phyloP scores from a whole-genome alignment of 2,113 vertebrate species.

The Limanda limanda region DNA sequence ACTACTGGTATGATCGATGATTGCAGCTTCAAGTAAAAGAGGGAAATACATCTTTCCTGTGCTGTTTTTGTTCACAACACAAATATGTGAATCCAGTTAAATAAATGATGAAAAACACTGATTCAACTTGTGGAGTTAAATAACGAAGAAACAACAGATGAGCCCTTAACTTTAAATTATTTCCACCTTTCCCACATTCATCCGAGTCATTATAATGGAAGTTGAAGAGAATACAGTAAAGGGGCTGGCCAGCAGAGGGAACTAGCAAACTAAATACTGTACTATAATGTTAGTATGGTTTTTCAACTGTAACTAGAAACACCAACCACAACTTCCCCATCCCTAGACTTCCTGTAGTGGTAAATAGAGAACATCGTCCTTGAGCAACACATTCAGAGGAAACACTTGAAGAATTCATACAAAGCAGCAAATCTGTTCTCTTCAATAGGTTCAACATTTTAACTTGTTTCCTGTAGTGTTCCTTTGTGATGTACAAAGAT shows the following conservation, averaged over 20 bases:
- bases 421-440: background rate
- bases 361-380: background rate
- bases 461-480: background rate
- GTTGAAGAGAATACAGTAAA: slow-evolving; percentile 40
- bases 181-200: background rate
- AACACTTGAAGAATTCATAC: background rate
- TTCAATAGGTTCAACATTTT: background rate
- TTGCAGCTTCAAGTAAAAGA: slow-evolving; percentile 1
- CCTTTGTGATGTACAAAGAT: background rate
- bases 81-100: slow-evolving; percentile 26
- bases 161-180: background rate
- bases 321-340: slow-evolving; percentile 51
- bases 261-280: slow-evolving; percentile 67
- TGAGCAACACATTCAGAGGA: slow-evolving; percentile 9
- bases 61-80: slow-evolving; percentile 25
- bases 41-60: background rate
- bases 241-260: slow-evolving; percentile 77
- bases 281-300: slow-evolving; percentile 15
- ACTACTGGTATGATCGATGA: background rate
- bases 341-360: slow-evolving; percentile 36
- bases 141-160: slow-evolving; percentile 19
- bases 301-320: slow-evolving; percentile 66
- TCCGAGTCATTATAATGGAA: background rate
- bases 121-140: background rate
- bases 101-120: slow-evolving; percentile 1